phyloP scores from a whole-genome alignment of 1,140 invertebrate genomes.

The Anastrepha ludens region DNA sequence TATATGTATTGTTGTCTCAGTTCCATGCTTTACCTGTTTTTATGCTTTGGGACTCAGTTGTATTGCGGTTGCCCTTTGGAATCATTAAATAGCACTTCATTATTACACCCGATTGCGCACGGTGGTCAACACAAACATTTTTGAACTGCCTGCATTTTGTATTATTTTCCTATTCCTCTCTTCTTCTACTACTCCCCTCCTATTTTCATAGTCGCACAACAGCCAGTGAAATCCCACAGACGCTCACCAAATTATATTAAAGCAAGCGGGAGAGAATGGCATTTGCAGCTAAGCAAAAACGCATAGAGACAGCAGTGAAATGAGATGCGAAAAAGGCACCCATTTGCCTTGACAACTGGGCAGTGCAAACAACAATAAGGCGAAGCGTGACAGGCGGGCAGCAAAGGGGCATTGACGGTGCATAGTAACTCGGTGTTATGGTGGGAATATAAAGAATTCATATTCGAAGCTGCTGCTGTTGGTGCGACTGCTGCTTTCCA shows the following conservation, averaged over 20 bases:
- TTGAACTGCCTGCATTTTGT: slow-evolving; percentile 9
- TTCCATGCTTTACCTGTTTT: not conserved
- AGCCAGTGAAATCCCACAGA: slow-evolving; percentile 42
- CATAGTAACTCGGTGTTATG: no score
- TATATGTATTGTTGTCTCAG: not conserved
- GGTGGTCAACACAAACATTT: slow-evolving; percentile 49
- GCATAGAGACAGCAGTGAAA: not conserved
- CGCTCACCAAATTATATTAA: slow-evolving; percentile 51
- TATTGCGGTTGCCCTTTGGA: slow-evolving; percentile 54
- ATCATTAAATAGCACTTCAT: slow-evolving; percentile 70
- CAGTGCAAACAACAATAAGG: not conserved
- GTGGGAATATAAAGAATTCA: no score
- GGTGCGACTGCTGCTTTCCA: not conserved
- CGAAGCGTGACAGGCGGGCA: not conserved
- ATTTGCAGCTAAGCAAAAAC: not conserved
- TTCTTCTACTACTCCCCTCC: not conserved
- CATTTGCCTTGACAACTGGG: not conserved
- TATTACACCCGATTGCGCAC: slow-evolving; percentile 70
- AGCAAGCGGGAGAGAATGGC: slow-evolving; percentile 1
- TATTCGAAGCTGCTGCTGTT: not conserved
- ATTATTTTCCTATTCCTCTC: not conserved
- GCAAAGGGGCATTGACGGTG: not conserved
- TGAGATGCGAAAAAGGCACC: not conserved
- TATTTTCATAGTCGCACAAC: not conserved
- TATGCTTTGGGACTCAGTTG: slow-evolving; percentile 5